Percentiles rank a stretch among this genome's conserved stretches.
These are phyloP conservation scores for Taurulus bubalis DNA, from an alignment of 2,113 vertebrate genomes.

Conservation along the genomic window DNA sequence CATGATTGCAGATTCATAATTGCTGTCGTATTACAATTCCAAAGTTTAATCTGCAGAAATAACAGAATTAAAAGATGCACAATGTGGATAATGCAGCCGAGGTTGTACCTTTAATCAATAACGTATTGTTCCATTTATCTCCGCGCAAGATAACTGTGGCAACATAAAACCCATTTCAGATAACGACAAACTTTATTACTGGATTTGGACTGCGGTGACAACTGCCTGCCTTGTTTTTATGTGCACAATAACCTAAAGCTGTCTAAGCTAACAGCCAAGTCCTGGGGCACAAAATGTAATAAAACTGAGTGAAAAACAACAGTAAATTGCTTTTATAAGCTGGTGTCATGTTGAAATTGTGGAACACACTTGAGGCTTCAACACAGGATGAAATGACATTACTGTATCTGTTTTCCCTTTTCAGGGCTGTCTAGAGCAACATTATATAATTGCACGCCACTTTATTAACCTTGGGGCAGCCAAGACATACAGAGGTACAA, in stretches of 20 bases:
- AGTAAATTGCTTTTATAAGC: slow-evolving; percentile 73
- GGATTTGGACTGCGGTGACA: slow-evolving; percentile 43
- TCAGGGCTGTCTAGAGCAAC: slow-evolving; percentile 48
- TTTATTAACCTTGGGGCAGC: slow-evolving; percentile 44
- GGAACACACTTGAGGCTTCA: slow-evolving; percentile 58
- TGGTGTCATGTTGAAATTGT: slow-evolving; percentile 58
- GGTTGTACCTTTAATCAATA: slow-evolving; percentile 48
- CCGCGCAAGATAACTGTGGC: slow-evolving; percentile 19
- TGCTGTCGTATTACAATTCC: neutral
- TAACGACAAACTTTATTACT: slow-evolving; percentile 41
- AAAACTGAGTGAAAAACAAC: slow-evolving; percentile 66
- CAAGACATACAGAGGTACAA: slow-evolving; percentile 23
- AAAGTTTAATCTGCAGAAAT: slow-evolving; percentile 26
- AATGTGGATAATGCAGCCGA: neutral
- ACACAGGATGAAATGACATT: slow-evolving; percentile 40
- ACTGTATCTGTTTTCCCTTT: slow-evolving; percentile 44
- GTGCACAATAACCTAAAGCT: slow-evolving; percentile 68
- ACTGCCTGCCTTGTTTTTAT: slow-evolving; percentile 63
- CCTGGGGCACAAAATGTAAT: slow-evolving; percentile 56
- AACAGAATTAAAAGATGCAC: slow-evolving; percentile 22
- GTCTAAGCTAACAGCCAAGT: slow-evolving; percentile 55
- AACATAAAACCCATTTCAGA: slow-evolving; percentile 53
- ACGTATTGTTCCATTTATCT: slow-evolving; percentile 50
- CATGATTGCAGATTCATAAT: slow-evolving; percentile 16
- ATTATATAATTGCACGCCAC: slow-evolving; percentile 29